Base-by-base conservation (phyloP, 2,888 invertebrate genomes). In the Synanthedon formicaeformis region DNA sequence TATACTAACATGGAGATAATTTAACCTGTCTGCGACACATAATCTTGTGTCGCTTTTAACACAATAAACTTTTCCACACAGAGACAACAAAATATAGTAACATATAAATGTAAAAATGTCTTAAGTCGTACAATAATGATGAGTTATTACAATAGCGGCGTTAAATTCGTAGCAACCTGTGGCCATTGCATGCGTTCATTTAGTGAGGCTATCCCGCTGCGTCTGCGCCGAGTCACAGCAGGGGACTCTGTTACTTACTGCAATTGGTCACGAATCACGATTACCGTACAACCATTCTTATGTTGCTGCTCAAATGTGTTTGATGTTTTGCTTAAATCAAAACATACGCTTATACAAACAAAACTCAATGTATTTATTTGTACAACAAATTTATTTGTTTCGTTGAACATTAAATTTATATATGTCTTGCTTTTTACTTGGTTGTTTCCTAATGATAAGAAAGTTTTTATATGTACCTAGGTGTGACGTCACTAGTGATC, bases 181-280 rank as follows among this genome's bases (percentile, higher is more conserved):
- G 48, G 14, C 27, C 49, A 48, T 52, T 34, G 48, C 55, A 50
- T 67, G 67, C 62, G 61, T 63, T 61, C 61, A 63, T 62, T 60
- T 61, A 64, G 68, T 70, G 69, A 62, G 61, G 71, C 60, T 50
- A 54, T 64, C 81, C 84, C 68, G 81, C 81, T 72, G 82, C 58
- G 80, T 61, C 61, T 65, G 73, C 67, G 76, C 70, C 71, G 64
- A 54, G 55, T 62, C 80, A 58, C 82, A 65, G 73, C 78, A 59
- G 76, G 81, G 62, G 62, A 56, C 60, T 65, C 64, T 69, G 65
- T 74, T 75, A 74, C 78, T 73, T 75, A 78, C 72, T 73, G 68
- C 79, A 75, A 77, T 79, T 75, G 78, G 75, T 81, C 80, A 81
- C 77, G 80, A 78, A 75, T 81, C 80, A 81, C 77, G 80, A 78